These are phyloP conservation scores for Crossaster papposus DNA, from an alignment of 53 echinoderm and acorn worm genomes.

Conservation along the genomic window DNA sequence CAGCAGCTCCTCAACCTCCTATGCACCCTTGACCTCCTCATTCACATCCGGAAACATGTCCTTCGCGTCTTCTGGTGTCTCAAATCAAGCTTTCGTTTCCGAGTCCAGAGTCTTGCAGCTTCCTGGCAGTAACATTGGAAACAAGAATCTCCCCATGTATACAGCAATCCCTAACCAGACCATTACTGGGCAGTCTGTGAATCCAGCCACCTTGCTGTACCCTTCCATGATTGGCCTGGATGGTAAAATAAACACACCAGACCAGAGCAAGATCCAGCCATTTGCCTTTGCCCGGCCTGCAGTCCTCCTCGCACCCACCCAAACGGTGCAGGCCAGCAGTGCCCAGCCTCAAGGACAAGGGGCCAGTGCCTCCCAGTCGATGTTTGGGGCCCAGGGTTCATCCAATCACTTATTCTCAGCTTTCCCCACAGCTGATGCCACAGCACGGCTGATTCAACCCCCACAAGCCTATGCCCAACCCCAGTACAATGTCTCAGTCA, in stretches of 20 bases:
- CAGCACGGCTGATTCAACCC: constrained; percentile 64
- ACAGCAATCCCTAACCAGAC: constrained; percentile 43
- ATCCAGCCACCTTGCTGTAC: constrained; percentile 35
- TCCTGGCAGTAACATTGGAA: constrained; percentile 28
- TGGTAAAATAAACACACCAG: constrained; percentile 35
- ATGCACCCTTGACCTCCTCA: constrained; percentile 41
- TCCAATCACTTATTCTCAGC: constrained; percentile 51
- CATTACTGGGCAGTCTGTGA: constrained; percentile 21
- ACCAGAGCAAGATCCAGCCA: constrained; percentile 53
- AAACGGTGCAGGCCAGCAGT: constrained; percentile 48
- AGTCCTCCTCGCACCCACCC: constrained; percentile 47
- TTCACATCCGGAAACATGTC: constrained; percentile 22
- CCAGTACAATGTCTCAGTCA: constrained; percentile 57
- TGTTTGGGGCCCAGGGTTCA: constrained; percentile 48
- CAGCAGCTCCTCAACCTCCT: constrained; percentile 24
- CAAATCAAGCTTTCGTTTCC: neutral
- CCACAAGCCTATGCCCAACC: constrained; percentile 50
- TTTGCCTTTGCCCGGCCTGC: constrained; percentile 42
- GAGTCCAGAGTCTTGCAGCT: constrained; percentile 31
- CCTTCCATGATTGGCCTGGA: constrained; percentile 47
- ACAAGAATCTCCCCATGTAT: constrained; percentile 50
- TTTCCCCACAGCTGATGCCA: constrained; percentile 49
- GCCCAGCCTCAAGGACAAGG: constrained; percentile 50
- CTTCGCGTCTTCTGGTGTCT: constrained; percentile 22
- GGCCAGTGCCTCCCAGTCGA: constrained; percentile 44